Percentiles rank a stretch among this genome's conserved stretches.
Conservation (phyloP, 2,797 vertebrate species). For the Chrosomus eos region DNA sequence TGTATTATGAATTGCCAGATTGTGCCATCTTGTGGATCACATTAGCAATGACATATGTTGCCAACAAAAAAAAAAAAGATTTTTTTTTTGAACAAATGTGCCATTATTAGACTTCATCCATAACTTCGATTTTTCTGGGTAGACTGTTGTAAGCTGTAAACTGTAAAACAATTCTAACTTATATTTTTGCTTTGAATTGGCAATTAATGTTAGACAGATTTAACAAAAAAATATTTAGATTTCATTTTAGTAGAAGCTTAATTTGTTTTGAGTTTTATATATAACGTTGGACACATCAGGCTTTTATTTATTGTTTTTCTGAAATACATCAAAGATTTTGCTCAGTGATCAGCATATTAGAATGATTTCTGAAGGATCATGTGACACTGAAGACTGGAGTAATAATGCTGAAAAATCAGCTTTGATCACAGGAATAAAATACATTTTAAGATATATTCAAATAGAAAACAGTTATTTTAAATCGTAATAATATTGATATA, state of each 20-base stretch:
- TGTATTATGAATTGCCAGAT: not conserved
- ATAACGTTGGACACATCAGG: not conserved
- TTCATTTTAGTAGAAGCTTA: too few relatives aligned
- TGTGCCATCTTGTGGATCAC: constrained; percentile 23
- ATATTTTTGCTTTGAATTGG: too few relatives aligned
- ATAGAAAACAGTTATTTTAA: not conserved
- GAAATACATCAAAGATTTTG: too few relatives aligned
- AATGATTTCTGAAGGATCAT: not conserved
- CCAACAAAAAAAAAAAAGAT: too few relatives aligned
- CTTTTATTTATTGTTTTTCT: too few relatives aligned
- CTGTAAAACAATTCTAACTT: not conserved
- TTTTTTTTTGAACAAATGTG: not conserved
- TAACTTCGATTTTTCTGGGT: not conserved
- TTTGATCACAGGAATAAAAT: not conserved
- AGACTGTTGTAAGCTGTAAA: not conserved
- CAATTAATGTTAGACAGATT: not conserved
- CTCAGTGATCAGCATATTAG: too few relatives aligned
- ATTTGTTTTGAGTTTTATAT: not conserved
- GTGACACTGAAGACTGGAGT: not conserved
- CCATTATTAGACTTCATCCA: not conserved
- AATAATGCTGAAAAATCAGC: not conserved
- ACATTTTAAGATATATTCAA: not conserved
- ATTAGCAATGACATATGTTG: not conserved
- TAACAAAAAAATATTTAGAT: not conserved
- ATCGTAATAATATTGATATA: not conserved